These are phyloP conservation scores for Loriculus beryllinus DNA, from an alignment of 2,797 vertebrate genomes.

Conservation along the genomic window DNA sequence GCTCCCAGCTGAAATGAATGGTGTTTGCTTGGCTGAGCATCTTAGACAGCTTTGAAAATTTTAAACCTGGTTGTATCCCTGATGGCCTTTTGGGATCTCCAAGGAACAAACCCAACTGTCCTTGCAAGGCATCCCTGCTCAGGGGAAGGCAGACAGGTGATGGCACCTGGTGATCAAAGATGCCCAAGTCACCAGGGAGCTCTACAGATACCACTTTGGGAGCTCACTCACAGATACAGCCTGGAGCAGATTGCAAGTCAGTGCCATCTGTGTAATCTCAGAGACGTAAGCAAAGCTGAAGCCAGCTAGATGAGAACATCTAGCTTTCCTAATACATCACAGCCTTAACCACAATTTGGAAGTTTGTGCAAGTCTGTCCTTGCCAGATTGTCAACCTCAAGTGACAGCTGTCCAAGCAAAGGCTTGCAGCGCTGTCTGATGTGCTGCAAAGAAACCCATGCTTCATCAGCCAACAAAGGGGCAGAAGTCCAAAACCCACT, in stretches of 20 bases:
- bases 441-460: not conserved
- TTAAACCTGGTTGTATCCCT: not conserved
- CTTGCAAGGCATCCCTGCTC: slow-evolving; percentile 6
- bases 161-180: slow-evolving; percentile 53
- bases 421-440: not conserved
- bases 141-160: slow-evolving; percentile 30
- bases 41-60: slow-evolving; percentile 19
- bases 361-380: slow-evolving; percentile 41
- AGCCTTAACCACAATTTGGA: slow-evolving; percentile 58
- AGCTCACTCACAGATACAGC: slow-evolving; percentile 28
- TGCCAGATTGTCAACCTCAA: slow-evolving; percentile 63
- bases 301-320: slow-evolving; percentile 59
- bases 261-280: slow-evolving; percentile 60
- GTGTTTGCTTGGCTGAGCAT: slow-evolving; percentile 32
- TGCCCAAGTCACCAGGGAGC: slow-evolving; percentile 24
- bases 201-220: slow-evolving; percentile 34
- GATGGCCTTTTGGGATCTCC: slow-evolving; percentile 3
- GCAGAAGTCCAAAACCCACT: not conserved
- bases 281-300: slow-evolving; percentile 49
- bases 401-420: slow-evolving; percentile 60
- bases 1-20: slow-evolving; percentile 35
- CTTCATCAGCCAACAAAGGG: not conserved
- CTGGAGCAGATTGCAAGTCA: slow-evolving; percentile 53
- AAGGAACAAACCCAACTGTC: slow-evolving; percentile 30
- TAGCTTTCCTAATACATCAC: slow-evolving; percentile 53